A percentile compares a stretch with the other conserved stretches of the same genome.
Evolutionary conservation across 2,797 vertebrate species (phyloP).

Genomic region (Eurystomus glaucurus): DNA sequence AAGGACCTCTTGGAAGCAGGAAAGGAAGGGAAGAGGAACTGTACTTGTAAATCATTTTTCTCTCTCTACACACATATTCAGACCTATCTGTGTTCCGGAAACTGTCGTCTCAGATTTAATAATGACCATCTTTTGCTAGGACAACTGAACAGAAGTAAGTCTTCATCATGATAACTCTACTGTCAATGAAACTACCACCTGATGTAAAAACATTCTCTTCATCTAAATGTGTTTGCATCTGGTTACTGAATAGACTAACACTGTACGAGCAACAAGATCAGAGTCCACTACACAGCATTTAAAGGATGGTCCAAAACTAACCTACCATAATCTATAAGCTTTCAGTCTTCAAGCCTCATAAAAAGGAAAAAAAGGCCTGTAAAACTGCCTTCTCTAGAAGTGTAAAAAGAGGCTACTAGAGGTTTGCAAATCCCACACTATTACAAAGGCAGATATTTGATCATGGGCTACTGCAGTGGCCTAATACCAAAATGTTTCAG

Average conservation of each 20-base stretch:
- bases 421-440: not conserved
- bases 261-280: not conserved
- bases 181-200: not conserved
- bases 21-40: not conserved
- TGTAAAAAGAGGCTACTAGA: rapidly evolving
- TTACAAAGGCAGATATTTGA: not conserved
- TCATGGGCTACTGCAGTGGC: not conserved
- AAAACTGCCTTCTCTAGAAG: not conserved
- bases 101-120: not conserved
- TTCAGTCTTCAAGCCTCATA: not conserved
- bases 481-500: not conserved
- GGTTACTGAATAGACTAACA: not conserved
- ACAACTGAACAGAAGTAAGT: not conserved
- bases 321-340: not conserved
- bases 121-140: not conserved
- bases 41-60: not conserved
- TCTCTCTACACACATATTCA: not conserved
- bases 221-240: not conserved
- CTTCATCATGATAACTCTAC: not conserved
- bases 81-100: not conserved
- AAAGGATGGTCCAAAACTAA: not conserved
- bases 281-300: not conserved
- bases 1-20: not conserved
- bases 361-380: not conserved
- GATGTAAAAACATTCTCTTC: not conserved